Base-by-base conservation (phyloP, 2,888 invertebrate genomes). In the Brenthis daphne region DNA sequence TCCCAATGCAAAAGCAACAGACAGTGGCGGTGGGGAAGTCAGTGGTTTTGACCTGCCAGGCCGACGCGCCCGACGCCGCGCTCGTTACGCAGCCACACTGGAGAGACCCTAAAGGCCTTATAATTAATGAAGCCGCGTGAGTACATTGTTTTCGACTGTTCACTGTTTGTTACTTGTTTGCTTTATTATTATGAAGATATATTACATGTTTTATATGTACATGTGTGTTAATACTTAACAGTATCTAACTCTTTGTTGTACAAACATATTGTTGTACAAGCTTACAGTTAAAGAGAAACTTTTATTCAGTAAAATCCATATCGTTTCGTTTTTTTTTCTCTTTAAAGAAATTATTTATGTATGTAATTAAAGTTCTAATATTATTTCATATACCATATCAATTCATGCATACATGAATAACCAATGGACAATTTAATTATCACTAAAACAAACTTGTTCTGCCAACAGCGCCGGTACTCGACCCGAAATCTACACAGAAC, bases 81-180 rank as follows among this genome's bases (percentile, higher is more conserved):
- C 91, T 96, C 53, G 94, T 97, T 66, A 94, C 94, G 47, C 95
- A 96, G 79, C 94, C 97, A 57, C 95, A 96, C 81, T 98, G 98
- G 98, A 94, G 95, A 75, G 97, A 97, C 84, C 95, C 96, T 57
- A 92, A 94, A 73, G 95, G 95, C 79, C 93, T 94, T 73, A 94
- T 94, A 69, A 96, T 97, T 79, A 94, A 95, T 76, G 94, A 94
- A 75, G 94, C 94, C 76, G 92, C 93, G 96, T 96, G 87, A 94
- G 95, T 94, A 76, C 3, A 14, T 54, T 43, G 37, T 14, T 57
- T 51, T 43, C 12, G 24, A 48, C 50, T 29, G 13, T 43, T 11
- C 37, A 43, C 37, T 43, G 37, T 11, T 43, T 43, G 11, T 11
- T 43, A 43, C 37, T 43, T 43, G 11, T 3, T 8, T 2, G 11